A percentile compares a stretch with the other conserved stretches of the same genome.
phyloP scores from a whole-genome alignment of 2,113 vertebrate genomes.

The Camelus dromedarius region DNA sequence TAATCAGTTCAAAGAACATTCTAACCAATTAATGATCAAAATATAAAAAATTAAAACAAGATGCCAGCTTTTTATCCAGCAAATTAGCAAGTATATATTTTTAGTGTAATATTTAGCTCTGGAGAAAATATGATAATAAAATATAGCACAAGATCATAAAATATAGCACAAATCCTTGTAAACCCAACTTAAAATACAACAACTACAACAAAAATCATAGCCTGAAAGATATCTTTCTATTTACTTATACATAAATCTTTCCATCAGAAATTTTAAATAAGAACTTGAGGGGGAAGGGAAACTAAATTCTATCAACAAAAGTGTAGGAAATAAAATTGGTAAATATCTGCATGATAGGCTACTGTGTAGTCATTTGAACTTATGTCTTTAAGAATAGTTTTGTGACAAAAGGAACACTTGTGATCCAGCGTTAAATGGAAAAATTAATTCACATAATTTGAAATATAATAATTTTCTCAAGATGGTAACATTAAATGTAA shows the following conservation, averaged over 20 bases:
- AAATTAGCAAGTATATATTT: background rate
- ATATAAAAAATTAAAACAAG: background rate
- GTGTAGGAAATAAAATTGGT: background rate
- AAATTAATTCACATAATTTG: background rate
- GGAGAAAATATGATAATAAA: background rate
- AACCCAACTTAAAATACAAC: background rate
- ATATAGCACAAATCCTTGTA: background rate
- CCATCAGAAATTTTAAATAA: background rate
- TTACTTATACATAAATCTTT: background rate
- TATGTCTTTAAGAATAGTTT: background rate
- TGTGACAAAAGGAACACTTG: background rate
- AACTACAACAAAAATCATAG: background rate
- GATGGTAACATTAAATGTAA: background rate
- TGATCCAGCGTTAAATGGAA: background rate
- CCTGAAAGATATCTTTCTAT: background rate
- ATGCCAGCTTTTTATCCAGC: background rate
- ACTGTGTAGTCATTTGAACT: background rate
- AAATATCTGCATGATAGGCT: rapidly evolving
- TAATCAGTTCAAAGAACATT: background rate
- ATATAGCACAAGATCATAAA: background rate
- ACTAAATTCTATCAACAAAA: background rate
- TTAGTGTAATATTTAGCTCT: background rate
- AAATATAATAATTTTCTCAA: background rate
- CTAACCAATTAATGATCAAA: background rate
- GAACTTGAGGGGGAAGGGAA: background rate